Conservation (phyloP, 2,888 invertebrate species). For the Noctua janthina region DNA sequence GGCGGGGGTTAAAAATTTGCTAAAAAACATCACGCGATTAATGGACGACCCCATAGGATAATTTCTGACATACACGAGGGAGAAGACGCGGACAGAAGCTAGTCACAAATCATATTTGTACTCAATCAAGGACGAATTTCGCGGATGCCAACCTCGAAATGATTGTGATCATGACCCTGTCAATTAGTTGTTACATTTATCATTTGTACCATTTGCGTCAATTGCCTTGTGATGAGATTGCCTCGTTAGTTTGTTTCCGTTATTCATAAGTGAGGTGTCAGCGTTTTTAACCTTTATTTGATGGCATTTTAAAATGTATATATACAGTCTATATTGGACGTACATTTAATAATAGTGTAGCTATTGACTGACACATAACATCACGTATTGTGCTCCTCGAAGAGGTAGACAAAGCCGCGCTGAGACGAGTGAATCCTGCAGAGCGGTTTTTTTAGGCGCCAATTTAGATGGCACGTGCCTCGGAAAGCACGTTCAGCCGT, state of each 20-base stretch:
- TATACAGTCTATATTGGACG: background rate
- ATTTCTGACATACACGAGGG: background rate
- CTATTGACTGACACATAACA: background rate
- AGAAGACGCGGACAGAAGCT: background rate
- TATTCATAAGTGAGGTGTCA: slow-evolving; percentile 53
- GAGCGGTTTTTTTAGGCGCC: background rate
- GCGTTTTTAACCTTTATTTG: slow-evolving; percentile 51
- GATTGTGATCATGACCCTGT: slow-evolving; percentile 45
- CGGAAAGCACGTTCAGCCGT: too few species aligned
- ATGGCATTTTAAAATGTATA: slow-evolving; percentile 30
- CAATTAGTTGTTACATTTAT: slow-evolving; percentile 36
- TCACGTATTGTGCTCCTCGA: background rate
- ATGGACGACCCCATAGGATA: background rate
- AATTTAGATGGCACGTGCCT: background rate
- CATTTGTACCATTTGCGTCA: slow-evolving; percentile 45
- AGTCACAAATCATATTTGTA: background rate
- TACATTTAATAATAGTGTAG: background rate
- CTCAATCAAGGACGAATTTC: slow-evolving; percentile 41
- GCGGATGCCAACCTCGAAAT: slow-evolving; percentile 35
- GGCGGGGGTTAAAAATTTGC: too few species aligned
- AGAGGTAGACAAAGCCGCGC: background rate
- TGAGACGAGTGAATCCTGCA: background rate
- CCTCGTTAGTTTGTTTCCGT: slow-evolving; percentile 24
- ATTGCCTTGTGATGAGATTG: slow-evolving; percentile 24
- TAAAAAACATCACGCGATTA: too few species aligned